Percentiles rank a stretch among this genome's conserved stretches.
These are phyloP conservation scores for Ceratotherium simum DNA, from an alignment of 2,113 vertebrate species.

Conservation along the genomic window DNA sequence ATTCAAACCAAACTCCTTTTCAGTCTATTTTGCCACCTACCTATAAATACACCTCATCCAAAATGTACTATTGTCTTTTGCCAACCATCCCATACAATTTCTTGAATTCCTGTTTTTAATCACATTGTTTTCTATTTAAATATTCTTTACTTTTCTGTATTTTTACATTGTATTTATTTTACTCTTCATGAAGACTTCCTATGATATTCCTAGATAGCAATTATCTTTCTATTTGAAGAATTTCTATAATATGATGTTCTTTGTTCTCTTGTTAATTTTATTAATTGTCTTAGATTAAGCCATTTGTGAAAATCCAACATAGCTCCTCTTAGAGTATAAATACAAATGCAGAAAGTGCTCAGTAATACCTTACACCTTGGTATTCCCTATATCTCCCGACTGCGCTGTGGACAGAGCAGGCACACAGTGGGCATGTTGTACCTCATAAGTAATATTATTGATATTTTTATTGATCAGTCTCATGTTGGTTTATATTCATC, in stretches of 20 bases:
- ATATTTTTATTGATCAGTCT: not conserved
- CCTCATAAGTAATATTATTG: not conserved
- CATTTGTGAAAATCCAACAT: not conserved
- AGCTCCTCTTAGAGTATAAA: not conserved
- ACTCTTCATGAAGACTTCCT: not conserved
- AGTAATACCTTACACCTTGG: fast-evolving
- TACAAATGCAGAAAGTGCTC: not conserved
- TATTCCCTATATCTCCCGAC: not conserved
- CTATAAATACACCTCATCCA: not conserved
- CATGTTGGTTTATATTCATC: not conserved
- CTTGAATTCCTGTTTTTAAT: not conserved
- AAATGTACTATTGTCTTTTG: not conserved
- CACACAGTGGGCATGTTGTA: not conserved
- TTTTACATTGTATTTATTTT: not conserved
- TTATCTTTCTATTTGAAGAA: not conserved
- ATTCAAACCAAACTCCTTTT: not conserved
- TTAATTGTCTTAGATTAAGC: not conserved
- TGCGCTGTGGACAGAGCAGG: not conserved
- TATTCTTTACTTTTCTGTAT: not conserved
- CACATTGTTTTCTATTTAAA: not conserved
- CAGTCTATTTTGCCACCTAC: not conserved
- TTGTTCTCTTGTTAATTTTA: not conserved
- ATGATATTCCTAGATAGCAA: not conserved
- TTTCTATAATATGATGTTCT: not conserved
- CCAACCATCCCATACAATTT: not conserved